phyloP scores from a whole-genome alignment of 2,797 vertebrate genomes.

The Phrynocephalus forsythii region DNA sequence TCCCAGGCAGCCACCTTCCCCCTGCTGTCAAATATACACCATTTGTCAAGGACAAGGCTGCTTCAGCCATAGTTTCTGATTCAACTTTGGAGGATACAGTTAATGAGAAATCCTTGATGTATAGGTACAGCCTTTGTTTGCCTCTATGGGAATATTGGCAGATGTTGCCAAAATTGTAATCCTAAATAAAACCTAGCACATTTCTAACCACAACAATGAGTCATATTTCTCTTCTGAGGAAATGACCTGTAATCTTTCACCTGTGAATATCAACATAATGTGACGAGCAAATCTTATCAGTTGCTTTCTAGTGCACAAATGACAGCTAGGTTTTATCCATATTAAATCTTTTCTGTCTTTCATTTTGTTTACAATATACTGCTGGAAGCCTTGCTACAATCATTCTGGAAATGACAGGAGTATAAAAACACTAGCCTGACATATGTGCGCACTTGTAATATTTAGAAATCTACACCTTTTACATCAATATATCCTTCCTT shows the following conservation, averaged over 20 bases:
- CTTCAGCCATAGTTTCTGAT: neutral
- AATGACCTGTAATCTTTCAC: constrained; percentile 1
- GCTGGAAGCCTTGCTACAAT: constrained; percentile 17
- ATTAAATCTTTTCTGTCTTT: constrained; percentile 37
- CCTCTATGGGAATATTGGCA: neutral
- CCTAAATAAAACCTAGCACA: neutral
- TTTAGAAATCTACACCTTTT: neutral
- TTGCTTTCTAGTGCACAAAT: constrained; percentile 13
- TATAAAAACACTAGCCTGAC: constrained; percentile 44
- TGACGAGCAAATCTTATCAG: constrained; percentile 13
- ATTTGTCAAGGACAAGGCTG: neutral
- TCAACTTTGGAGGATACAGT: neutral
- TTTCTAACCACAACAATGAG: neutral
- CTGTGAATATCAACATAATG: constrained; percentile 11
- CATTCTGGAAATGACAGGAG: constrained; percentile 49
- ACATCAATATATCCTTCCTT: constrained; percentile 18
- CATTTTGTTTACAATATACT: constrained; percentile 29
- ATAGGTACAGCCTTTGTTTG: neutral
- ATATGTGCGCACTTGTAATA: constrained; percentile 5
- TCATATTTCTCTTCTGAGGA: neutral
- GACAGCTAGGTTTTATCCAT: constrained; percentile 18
- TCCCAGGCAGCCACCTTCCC: neutral
- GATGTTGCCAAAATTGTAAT: neutral
- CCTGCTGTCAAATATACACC: neutral
- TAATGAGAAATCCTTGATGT: neutral